These are phyloP conservation scores for Bruchidius siliquastri DNA, from an alignment of 2,888 invertebrate species.

Conservation along the genomic window DNA sequence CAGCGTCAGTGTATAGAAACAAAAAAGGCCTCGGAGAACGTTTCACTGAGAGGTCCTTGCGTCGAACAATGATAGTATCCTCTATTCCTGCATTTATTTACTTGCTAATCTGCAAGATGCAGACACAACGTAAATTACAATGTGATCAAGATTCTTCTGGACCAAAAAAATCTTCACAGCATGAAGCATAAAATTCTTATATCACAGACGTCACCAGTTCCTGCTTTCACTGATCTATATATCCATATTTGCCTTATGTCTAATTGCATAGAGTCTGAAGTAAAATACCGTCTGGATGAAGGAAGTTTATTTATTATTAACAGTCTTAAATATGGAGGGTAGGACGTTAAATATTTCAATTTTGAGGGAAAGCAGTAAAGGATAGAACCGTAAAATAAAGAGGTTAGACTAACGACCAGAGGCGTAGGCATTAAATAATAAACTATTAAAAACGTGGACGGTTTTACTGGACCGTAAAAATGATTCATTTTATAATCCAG, in stretches of 20 bases:
- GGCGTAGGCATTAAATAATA: neutral
- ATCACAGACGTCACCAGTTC: too few relatives aligned
- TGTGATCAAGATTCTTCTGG: too few relatives aligned
- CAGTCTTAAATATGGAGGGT: conserved; percentile 3
- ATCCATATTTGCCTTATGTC: neutral
- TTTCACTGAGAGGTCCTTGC: too few relatives aligned
- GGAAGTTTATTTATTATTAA: conserved; percentile 1
- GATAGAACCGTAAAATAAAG: conserved; percentile 33
- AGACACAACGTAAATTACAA: too few relatives aligned
- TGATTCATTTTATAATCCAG: neutral
- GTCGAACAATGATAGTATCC: too few relatives aligned
- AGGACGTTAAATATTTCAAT: conserved; percentile 38
- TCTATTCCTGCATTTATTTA: too few relatives aligned
- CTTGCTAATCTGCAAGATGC: too few relatives aligned
- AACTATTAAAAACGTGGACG: neutral
- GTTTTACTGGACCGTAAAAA: neutral
- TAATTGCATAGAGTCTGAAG: neutral
- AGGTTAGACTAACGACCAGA: conserved; percentile 20
- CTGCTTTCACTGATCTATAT: neutral
- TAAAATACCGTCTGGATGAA: neutral
- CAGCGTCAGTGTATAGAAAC: too few relatives aligned
- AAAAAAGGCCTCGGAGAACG: too few relatives aligned
- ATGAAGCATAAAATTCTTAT: too few relatives aligned
- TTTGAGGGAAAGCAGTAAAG: conserved; percentile 36
- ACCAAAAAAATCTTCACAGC: too few relatives aligned